Evolutionary conservation across 2,113 vertebrate genomes (phyloP).

Genomic region (Bufo bufo): DNA sequence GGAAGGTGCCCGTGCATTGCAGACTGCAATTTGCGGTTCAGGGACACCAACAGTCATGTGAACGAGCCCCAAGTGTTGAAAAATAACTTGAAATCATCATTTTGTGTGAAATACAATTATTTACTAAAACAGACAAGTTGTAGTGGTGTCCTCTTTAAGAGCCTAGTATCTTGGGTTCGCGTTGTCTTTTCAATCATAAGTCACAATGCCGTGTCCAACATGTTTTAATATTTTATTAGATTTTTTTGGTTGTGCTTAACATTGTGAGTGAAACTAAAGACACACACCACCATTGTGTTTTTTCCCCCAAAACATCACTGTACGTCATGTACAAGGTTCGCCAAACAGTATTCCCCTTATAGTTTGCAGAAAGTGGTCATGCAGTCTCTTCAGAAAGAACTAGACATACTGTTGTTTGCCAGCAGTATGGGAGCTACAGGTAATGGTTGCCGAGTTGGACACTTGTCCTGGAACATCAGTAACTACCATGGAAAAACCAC

Average conservation of each 20-base stretch:
- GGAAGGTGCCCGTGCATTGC: no score
- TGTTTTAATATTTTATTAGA: slow-evolving; percentile 10
- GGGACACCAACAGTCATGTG: no score
- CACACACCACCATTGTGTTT: not conserved
- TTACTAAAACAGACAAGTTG: no score
- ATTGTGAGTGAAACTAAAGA: not conserved
- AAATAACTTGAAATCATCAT: no score
- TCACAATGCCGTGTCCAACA: not conserved
- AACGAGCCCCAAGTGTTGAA: no score
- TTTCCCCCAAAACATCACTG: not conserved
- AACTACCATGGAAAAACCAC: slow-evolving; percentile 23
- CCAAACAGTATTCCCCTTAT: not conserved
- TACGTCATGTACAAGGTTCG: not conserved
- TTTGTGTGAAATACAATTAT: no score
- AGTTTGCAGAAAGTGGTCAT: not conserved
- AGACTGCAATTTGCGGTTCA: no score
- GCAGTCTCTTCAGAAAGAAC: not conserved
- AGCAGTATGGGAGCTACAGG: not conserved
- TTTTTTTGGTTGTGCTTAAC: not conserved
- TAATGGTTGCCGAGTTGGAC: not conserved
- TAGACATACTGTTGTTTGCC: slow-evolving; percentile 43
- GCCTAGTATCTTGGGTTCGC: no score
- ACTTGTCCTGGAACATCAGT: not conserved
- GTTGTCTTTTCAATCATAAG: not conserved
- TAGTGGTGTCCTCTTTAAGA: no score